Conservation (phyloP, 2,797 vertebrate genomes). For the Borostomias antarcticus region DNA sequence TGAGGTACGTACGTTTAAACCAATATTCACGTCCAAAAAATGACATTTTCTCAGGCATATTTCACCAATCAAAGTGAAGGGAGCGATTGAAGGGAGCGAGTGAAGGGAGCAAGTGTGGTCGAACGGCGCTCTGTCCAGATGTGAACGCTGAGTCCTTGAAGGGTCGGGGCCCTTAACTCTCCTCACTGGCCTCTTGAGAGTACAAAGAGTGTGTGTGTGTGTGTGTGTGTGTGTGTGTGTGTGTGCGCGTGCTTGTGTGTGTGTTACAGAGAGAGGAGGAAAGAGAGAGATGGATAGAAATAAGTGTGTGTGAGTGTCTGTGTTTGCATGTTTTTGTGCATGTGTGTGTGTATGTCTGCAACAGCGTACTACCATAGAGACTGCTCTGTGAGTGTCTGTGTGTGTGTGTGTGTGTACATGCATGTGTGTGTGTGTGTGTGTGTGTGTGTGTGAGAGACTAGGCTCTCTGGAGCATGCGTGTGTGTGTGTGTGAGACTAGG, state of each 20-base stretch:
- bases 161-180: neutral
- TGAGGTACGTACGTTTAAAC: neutral
- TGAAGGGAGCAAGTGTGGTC: neutral
- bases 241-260: neutral
- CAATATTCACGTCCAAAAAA: neutral
- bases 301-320: constrained; percentile 5
- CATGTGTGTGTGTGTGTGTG: neutral
- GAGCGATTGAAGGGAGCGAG: no score
- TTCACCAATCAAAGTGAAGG: neutral
- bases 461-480: neutral
- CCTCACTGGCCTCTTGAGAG: neutral
- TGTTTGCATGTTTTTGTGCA: neutral
- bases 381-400: no score
- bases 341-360: neutral
- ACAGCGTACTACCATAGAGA: no score
- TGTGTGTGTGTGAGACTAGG: no score
- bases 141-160: neutral
- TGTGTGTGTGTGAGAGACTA: neutral
- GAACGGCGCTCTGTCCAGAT: neutral
- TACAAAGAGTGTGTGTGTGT: neutral
- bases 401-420: neutral
- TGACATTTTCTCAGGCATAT: neutral
- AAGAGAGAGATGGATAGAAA: constrained; percentile 19
- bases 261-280: constrained; percentile 1
- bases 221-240: neutral